Percentiles rank a stretch among this genome's conserved stretches.
Conservation (phyloP, 2,797 vertebrate genomes). For the Chromobotia macracanthus region DNA sequence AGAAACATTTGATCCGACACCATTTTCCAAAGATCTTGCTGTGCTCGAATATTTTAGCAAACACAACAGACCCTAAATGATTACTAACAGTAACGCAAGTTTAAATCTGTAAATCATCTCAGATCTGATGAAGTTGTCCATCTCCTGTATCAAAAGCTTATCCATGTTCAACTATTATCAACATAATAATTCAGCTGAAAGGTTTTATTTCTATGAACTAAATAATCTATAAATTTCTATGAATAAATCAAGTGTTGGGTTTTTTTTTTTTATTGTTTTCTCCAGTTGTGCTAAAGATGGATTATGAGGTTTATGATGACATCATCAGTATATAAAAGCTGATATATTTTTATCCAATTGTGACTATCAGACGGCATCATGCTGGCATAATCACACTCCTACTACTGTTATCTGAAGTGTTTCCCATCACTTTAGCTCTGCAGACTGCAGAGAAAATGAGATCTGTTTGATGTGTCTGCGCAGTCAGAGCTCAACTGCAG, state of each 20-base stretch:
- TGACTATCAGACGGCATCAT: no score
- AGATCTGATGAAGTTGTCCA: no score
- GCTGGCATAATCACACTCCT: no score
- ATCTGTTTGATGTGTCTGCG: neutral
- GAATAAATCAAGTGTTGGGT: no score
- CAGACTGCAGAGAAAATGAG: neutral
- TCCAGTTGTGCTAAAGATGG: no score
- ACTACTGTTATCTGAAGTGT: neutral
- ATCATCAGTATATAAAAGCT: neutral
- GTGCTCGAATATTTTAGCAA: neutral
- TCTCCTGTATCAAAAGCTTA: no score
- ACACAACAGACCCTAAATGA: neutral
- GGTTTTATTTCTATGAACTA: no score
- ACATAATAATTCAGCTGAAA: no score
- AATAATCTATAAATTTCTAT: no score
- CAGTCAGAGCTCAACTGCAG: neutral
- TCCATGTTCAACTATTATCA: no score
- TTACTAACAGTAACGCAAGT: neutral
- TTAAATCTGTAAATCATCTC: no score
- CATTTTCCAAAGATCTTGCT: neutral
- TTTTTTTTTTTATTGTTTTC: neutral
- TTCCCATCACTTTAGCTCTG: conserved; percentile 14
- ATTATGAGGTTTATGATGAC: neutral
- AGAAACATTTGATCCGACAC: neutral
- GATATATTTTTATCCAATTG: no score